Evolutionary conservation across 2,113 vertebrate genomes (phyloP).

Genomic region (Triplophysa siluroides): DNA sequence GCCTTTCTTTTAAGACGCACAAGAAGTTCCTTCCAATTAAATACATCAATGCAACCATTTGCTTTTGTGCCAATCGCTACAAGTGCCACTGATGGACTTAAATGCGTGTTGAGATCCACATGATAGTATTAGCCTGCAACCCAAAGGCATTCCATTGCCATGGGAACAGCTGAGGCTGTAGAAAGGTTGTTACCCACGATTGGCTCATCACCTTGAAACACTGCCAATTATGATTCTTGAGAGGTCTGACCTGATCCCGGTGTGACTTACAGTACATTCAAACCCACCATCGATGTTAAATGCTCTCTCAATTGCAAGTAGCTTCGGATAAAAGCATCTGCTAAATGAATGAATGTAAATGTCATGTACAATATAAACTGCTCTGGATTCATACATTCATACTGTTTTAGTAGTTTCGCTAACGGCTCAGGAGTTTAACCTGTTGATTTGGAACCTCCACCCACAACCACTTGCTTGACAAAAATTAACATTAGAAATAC

Average conservation of each 20-base stretch:
- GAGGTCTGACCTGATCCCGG: slow-evolving; percentile 29
- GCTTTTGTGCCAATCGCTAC: slow-evolving; percentile 1
- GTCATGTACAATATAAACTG: too few species aligned
- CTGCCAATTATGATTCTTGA: slow-evolving; percentile 20
- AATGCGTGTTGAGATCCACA: slow-evolving; percentile 19
- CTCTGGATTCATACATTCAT: too few species aligned
- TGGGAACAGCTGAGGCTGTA: slow-evolving; percentile 34
- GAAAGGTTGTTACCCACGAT: slow-evolving; percentile 30
- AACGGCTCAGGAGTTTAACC: background rate
- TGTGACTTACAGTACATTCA: slow-evolving; percentile 18
- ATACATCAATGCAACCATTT: background rate
- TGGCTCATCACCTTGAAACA: slow-evolving; percentile 25
- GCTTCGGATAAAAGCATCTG: background rate
- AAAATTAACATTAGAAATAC: background rate
- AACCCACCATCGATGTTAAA: background rate
- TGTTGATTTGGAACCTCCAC: slow-evolving; percentile 1
- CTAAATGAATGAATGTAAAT: too few species aligned
- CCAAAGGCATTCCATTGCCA: slow-evolving; percentile 37
- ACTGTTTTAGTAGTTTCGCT: background rate
- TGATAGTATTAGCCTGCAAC: slow-evolving; percentile 7
- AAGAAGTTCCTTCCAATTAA: background rate
- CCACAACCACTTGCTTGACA: background rate
- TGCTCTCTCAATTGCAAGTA: background rate
- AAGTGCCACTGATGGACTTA: slow-evolving; percentile 19
- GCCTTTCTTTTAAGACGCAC: background rate